These are phyloP conservation scores for Novumbra hubbsi DNA, from an alignment of 2,797 vertebrate genomes.

Conservation along the genomic window DNA sequence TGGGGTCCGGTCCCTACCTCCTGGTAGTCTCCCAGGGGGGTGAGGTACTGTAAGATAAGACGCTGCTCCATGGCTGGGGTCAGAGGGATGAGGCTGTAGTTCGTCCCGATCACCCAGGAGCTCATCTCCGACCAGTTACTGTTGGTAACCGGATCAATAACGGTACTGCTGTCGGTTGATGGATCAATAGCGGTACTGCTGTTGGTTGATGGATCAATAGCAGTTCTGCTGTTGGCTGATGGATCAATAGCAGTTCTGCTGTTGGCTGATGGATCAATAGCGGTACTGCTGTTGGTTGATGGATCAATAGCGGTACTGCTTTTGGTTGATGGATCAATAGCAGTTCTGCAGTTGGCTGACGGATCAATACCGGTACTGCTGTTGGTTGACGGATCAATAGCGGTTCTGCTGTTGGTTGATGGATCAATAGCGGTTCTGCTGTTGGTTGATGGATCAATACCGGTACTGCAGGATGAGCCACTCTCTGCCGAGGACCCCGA, in stretches of 20 bases:
- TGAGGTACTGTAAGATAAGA: conserved; percentile 93
- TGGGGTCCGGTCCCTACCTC: conserved; percentile 74
- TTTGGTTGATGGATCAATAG: too few species aligned
- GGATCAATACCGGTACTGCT: neutral
- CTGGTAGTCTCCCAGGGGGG: conserved; percentile 92
- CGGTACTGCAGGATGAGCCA: neutral
- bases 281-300: neutral
- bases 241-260: neutral
- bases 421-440: neutral
- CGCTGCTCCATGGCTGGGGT: conserved; percentile 91
- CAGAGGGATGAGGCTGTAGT: conserved; percentile 87
- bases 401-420: too few species aligned
- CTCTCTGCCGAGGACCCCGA: conserved; percentile 50
- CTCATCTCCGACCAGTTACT: conserved; percentile 96
- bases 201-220: too few species aligned
- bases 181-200: conserved; percentile 56
- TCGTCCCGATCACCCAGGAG: conserved; percentile 90
- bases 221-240: neutral
- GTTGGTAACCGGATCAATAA: conserved; percentile 49
- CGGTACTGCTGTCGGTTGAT: too few species aligned
- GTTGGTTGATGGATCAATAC: neutral
- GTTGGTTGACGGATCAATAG: neutral
- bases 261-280: too few species aligned
- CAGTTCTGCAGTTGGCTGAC: neutral
- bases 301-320: neutral